phyloP scores from a whole-genome alignment of 2,797 vertebrate species.

The Anableps anableps region DNA sequence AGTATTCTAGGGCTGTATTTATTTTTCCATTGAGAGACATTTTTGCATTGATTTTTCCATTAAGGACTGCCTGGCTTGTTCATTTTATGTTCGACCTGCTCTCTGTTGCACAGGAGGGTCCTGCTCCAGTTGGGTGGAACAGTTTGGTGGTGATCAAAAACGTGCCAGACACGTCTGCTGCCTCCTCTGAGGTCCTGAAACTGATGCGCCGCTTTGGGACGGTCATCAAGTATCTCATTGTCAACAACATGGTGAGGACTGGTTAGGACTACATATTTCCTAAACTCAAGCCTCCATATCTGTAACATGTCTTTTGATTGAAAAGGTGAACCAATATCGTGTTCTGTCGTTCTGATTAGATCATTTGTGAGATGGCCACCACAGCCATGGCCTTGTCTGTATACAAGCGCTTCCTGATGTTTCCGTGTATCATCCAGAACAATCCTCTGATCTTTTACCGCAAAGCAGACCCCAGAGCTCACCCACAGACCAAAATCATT shows the following conservation, averaged over 20 bases:
- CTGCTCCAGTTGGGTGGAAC: slow-evolving; percentile 46
- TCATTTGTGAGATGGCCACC: slow-evolving; percentile 76
- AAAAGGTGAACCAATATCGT: background rate
- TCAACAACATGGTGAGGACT: slow-evolving; percentile 63
- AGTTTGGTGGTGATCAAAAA: slow-evolving; percentile 85
- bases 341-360: slow-evolving; percentile 39
- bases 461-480: slow-evolving; percentile 63
- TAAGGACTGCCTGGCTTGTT: background rate
- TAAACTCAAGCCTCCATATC: background rate
- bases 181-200: slow-evolving; percentile 82
- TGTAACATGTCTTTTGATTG: background rate
- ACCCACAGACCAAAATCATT: slow-evolving; percentile 21
- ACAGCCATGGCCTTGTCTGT: slow-evolving; percentile 62
- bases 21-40: background rate
- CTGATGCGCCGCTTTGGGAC: slow-evolving; percentile 86
- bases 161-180: slow-evolving; percentile 79
- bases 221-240: slow-evolving; percentile 61
- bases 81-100: background rate
- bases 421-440: slow-evolving; percentile 74
- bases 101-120: slow-evolving; percentile 40
- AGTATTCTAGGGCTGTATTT: slow-evolving; percentile 31
- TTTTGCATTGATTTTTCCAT: background rate
- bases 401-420: slow-evolving; percentile 69
- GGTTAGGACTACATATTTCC: background rate
- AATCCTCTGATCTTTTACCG: slow-evolving; percentile 71